phyloP scores from a whole-genome alignment of 2,113 vertebrate species.

The Crotophaga sulcirostris region DNA sequence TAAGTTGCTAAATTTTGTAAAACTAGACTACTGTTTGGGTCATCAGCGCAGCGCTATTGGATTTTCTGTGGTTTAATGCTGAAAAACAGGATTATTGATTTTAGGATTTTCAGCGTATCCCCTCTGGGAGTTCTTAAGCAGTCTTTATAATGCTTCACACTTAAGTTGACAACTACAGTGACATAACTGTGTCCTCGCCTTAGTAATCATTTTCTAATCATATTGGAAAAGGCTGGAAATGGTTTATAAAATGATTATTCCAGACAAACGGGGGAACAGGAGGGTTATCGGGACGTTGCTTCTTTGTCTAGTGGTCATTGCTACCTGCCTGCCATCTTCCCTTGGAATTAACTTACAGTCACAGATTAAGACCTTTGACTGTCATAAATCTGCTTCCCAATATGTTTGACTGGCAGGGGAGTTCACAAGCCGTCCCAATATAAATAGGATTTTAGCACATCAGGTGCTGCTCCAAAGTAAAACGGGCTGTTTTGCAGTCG shows the following conservation, averaged over 20 bases:
- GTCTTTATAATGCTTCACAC: slow-evolving; percentile 73
- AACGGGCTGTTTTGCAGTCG: slow-evolving; percentile 66
- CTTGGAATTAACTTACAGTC: slow-evolving; percentile 85
- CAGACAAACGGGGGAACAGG: not conserved
- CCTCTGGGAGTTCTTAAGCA: slow-evolving; percentile 73
- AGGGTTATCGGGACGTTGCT: not conserved
- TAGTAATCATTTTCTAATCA: slow-evolving; percentile 75
- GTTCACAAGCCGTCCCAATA: slow-evolving; percentile 72
- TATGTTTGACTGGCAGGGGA: slow-evolving; percentile 77
- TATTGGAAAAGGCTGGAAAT: slow-evolving; percentile 64
- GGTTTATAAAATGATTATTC: slow-evolving; percentile 68
- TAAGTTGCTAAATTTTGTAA: slow-evolving; percentile 69
- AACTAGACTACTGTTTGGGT: slow-evolving; percentile 69
- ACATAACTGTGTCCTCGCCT: slow-evolving; percentile 58
- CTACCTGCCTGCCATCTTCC: slow-evolving; percentile 79
- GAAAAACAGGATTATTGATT: slow-evolving; percentile 85
- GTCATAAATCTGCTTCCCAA: slow-evolving; percentile 90
- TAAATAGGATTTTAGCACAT: slow-evolving; percentile 76
- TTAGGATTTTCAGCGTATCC: slow-evolving; percentile 78
- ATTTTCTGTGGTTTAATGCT: slow-evolving; percentile 77
- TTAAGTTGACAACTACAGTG: slow-evolving; percentile 76
- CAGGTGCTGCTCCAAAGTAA: slow-evolving; percentile 69
- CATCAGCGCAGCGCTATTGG: slow-evolving; percentile 66
- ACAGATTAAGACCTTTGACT: slow-evolving; percentile 88
- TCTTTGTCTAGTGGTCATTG: slow-evolving; percentile 74